A percentile compares a stretch with the other conserved stretches of the same genome.
Conservation (phyloP, 2,113 vertebrate genomes). For the Lutjanus erythropterus region DNA sequence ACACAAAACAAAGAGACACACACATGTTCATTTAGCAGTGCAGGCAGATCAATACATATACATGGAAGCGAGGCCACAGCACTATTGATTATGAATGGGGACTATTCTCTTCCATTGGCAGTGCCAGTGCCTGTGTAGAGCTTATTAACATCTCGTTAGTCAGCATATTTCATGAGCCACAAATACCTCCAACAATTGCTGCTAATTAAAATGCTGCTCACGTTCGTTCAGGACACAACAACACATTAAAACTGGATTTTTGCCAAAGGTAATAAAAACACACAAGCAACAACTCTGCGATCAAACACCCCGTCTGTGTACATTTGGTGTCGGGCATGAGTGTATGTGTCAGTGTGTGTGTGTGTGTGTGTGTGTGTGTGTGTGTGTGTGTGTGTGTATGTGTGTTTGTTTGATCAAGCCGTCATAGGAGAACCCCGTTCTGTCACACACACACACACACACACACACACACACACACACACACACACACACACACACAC, state of each 20-base stretch:
- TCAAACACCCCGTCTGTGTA: slow-evolving; percentile 19
- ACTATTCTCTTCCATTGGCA: slow-evolving; percentile 20
- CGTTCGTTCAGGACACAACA: slow-evolving; percentile 2
- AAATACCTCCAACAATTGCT: slow-evolving; percentile 18
- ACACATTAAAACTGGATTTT: not conserved
- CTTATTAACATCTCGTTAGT: slow-evolving; percentile 58
- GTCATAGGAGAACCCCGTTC: slow-evolving; percentile 56
- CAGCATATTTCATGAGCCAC: slow-evolving; percentile 53
- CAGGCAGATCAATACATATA: slow-evolving; percentile 63
- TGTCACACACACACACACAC: slow-evolving; percentile 45
- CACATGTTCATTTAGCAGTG: slow-evolving; percentile 52
- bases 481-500: slow-evolving; percentile 20
- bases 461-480: not conserved
- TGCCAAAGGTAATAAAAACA: slow-evolving; percentile 21
- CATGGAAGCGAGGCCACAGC: slow-evolving; percentile 20
- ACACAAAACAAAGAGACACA: slow-evolving; percentile 44
- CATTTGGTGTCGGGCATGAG: not conserved
- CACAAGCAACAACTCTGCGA: not conserved
- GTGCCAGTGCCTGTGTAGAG: not conserved
- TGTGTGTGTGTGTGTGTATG: not conserved
- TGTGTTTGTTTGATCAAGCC: slow-evolving; percentile 48
- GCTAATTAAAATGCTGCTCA: slow-evolving; percentile 35
- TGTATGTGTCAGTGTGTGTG: not conserved
- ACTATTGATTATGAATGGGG: slow-evolving; percentile 56
- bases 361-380: no score